These are phyloP conservation scores for Emydocephalus ijimae DNA, from an alignment of 2,113 vertebrate species.

Conservation along the genomic window DNA sequence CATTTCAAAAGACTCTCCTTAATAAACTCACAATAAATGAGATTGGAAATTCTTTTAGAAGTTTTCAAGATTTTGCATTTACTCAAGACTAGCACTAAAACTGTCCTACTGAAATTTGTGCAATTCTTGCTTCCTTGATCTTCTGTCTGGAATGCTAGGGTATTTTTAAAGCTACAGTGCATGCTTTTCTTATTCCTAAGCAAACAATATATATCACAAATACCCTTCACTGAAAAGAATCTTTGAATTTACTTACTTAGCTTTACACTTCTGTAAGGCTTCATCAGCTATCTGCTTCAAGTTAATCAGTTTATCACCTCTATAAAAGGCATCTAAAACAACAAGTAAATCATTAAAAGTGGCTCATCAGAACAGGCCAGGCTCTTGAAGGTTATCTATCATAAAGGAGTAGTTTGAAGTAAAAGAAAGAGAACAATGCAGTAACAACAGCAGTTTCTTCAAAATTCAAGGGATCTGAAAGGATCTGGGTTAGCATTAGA, in stretches of 20 bases:
- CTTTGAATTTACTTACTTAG: conserved; percentile 77
- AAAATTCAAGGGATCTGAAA: conserved; percentile 15
- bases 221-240: background rate
- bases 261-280: conserved; percentile 85
- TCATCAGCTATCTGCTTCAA: conserved; percentile 91
- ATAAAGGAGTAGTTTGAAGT: background rate
- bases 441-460: conserved; percentile 26
- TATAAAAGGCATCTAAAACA: conserved; percentile 89
- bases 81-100: background rate
- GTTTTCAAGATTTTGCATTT: background rate
- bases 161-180: background rate
- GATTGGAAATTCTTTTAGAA: background rate
- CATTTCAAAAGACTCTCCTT: background rate
- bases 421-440: conserved; percentile 17
- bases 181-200: background rate
- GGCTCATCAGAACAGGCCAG: conserved; percentile 7
- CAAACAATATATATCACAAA: background rate
- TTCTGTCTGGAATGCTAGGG: background rate
- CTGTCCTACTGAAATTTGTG: background rate
- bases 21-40: background rate
- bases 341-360: conserved; percentile 26
- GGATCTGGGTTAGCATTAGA: conserved; percentile 20
- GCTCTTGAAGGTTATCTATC: conserved; percentile 18
- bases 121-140: background rate
- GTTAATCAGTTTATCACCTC: conserved; percentile 93